Conservation (phyloP, 2,113 vertebrate genomes). For the Salvator merianae region DNA sequence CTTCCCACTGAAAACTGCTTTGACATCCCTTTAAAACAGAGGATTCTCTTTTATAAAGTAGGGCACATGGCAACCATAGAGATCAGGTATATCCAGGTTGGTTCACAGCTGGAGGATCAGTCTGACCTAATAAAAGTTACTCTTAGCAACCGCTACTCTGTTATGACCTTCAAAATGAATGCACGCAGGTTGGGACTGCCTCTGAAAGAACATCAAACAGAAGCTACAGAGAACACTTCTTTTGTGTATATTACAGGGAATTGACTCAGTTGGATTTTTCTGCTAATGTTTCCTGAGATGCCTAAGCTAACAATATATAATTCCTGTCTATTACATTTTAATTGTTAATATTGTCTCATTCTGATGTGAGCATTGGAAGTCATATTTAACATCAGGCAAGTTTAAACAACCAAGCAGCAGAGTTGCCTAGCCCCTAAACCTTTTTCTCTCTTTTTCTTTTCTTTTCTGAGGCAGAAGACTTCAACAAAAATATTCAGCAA, state of each 20-base stretch:
- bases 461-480: conserved; percentile 44
- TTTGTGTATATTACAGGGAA: not conserved
- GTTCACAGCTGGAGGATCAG: too few relatives aligned
- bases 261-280: not conserved
- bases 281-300: not conserved
- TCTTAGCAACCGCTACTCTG: not conserved
- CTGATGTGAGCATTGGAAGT: not conserved
- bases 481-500: conserved; percentile 31
- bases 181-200: not conserved
- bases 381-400: conserved; percentile 12
- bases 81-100: too few relatives aligned
- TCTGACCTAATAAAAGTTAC: not conserved
- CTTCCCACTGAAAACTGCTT: too few relatives aligned
- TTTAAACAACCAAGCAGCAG: conserved; percentile 45
- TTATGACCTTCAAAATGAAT: not conserved
- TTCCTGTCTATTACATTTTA: not conserved
- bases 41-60: too few relatives aligned
- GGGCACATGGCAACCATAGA: too few relatives aligned
- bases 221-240: not conserved
- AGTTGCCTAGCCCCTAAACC: conserved; percentile 52
- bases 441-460: not conserved
- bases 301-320: not conserved
- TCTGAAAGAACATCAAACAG: not conserved
- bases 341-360: not conserved
- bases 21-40: too few relatives aligned